Percentiles rank a stretch among this genome's conserved stretches.
Conservation (phyloP, 2,113 vertebrate species). For the Callopanchax toddi region DNA sequence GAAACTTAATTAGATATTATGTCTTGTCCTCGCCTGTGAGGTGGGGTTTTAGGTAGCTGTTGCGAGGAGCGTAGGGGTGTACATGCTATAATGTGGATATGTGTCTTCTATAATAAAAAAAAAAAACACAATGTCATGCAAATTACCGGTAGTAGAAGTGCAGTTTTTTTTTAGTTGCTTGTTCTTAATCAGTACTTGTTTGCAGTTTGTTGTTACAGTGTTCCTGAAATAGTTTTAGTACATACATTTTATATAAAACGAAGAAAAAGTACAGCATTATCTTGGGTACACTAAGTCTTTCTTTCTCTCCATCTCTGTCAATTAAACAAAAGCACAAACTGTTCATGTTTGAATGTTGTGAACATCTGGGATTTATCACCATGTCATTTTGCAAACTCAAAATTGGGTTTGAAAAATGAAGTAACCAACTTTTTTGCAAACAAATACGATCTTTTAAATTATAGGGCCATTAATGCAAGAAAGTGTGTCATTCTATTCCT, state of each 20-base stretch:
- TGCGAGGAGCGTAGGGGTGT: slow-evolving; percentile 24
- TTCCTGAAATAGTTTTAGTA: too few species aligned
- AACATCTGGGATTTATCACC: too few species aligned
- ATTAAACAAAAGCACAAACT: slow-evolving; percentile 1
- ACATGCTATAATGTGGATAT: not conserved
- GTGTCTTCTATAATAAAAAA: slow-evolving; percentile 7
- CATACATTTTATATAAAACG: too few species aligned
- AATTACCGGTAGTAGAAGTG: not conserved
- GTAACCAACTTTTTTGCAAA: not conserved
- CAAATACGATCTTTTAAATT: too few species aligned
- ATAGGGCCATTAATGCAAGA: not conserved
- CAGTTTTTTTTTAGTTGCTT: not conserved
- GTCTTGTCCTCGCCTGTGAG: slow-evolving; percentile 66
- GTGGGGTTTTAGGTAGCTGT: slow-evolving; percentile 53
- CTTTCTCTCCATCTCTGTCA: not conserved
- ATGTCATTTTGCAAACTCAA: too few species aligned
- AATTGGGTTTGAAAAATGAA: slow-evolving; percentile 8
- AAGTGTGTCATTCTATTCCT: not conserved
- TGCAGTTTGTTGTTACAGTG: too few species aligned
- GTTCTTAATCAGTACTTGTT: too few species aligned
- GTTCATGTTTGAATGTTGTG: slow-evolving; percentile 20
- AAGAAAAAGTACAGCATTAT: too few species aligned
- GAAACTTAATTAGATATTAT: slow-evolving; percentile 86
- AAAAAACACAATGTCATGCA: not conserved
- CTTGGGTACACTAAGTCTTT: too few species aligned